Percentiles rank a stretch among this genome's conserved stretches.
Evolutionary conservation across 2,888 invertebrate genomes (phyloP).

Genomic region (Myopa tessellatipennis): DNA sequence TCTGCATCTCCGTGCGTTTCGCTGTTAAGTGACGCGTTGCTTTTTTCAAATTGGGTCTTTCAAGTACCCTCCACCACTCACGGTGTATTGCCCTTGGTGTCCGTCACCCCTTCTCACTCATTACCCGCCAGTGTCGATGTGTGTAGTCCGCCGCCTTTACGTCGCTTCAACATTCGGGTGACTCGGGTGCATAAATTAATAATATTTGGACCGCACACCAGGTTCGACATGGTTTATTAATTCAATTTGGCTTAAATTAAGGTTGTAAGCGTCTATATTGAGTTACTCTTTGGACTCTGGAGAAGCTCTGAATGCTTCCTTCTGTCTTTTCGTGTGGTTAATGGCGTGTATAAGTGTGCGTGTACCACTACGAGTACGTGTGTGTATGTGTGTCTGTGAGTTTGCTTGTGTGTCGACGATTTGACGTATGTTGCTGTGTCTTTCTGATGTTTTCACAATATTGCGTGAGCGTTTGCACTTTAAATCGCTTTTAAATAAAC

Average conservation of each 20-base stretch:
- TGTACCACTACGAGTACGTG: background rate
- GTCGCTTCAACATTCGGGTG: background rate
- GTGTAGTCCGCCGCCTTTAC: background rate
- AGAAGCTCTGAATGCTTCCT: constrained; percentile 3
- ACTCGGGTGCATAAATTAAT: constrained; percentile 64
- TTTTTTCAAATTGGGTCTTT: background rate
- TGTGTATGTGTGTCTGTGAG: background rate
- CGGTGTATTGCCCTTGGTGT: background rate
- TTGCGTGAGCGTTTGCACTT: constrained; percentile 39
- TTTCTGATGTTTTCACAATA: background rate
- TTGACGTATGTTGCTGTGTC: background rate
- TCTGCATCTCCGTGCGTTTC: constrained; percentile 6
- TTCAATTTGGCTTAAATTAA: constrained; percentile 70
- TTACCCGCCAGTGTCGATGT: too few species aligned
- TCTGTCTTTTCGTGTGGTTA: constrained; percentile 11
- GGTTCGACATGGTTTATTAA: constrained; percentile 69
- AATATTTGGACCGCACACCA: constrained; percentile 68
- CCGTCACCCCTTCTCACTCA: background rate
- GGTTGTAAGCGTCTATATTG: constrained; percentile 56
- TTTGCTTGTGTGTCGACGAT: background rate
- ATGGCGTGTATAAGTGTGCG: background rate
- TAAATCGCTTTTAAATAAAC: constrained; percentile 45
- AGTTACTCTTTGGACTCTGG: constrained; percentile 52
- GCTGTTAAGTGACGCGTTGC: constrained; percentile 12
- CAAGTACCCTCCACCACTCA: background rate